Conservation (phyloP, 2,797 vertebrate genomes). For the Cephalopachus bancanus region DNA sequence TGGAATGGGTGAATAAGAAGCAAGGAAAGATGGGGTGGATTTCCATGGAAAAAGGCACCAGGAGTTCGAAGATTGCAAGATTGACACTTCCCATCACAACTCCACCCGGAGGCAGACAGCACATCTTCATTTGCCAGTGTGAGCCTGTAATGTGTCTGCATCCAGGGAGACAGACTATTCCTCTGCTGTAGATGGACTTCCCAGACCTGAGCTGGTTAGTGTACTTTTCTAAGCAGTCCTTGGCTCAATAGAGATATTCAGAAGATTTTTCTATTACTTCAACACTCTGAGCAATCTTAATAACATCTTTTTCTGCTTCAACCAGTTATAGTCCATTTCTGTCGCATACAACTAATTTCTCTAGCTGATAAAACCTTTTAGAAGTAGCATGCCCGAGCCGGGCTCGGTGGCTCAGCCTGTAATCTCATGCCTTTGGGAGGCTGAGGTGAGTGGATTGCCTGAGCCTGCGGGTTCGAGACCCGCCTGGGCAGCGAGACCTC, state of each 20-base stretch:
- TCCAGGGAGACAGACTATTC: neutral
- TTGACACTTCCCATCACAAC: accelerated
- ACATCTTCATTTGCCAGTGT: neutral
- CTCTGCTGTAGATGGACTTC: neutral
- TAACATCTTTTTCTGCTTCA: constrained; percentile 26
- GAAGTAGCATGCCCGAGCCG: neutral
- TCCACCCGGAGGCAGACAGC: neutral
- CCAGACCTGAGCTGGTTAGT: neutral
- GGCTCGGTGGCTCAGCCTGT: no score
- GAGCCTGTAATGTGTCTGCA: neutral
- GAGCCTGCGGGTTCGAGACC: no score
- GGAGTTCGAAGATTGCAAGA: neutral
- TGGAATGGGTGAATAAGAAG: neutral
- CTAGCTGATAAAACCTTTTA: neutral
- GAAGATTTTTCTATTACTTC: neutral
- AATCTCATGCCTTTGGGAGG: no score
- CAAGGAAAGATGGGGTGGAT: neutral
- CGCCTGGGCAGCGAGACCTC: no score
- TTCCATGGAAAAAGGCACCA: neutral
- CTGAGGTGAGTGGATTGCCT: no score
- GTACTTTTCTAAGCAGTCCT: neutral
- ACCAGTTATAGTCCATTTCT: neutral
- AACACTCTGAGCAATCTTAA: neutral
- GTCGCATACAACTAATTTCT: neutral
- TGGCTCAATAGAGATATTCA: neutral